Evolutionary conservation across 1,140 invertebrate species (phyloP).

Genomic region (Anthonomus grandis): DNA sequence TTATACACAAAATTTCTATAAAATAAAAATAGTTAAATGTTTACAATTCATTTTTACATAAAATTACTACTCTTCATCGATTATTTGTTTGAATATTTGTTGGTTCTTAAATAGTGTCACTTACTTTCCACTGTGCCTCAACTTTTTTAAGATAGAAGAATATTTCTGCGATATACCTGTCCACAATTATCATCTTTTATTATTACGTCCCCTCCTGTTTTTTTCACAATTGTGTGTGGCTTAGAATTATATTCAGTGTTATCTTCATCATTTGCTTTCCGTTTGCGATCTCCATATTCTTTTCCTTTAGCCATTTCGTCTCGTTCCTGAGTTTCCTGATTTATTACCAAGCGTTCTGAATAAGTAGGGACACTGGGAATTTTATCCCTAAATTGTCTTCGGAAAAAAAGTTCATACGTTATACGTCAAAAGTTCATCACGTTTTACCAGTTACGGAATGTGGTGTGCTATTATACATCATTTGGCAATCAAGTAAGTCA

Average conservation of each 20-base stretch:
- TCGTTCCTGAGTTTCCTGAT: neutral
- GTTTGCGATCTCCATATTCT: neutral
- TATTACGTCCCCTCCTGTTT: neutral
- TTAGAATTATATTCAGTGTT: constrained; percentile 9
- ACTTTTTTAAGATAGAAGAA: constrained; percentile 9
- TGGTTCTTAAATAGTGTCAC: neutral
- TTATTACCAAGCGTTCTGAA: neutral
- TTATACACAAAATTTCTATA: no score
- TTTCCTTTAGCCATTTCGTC: neutral
- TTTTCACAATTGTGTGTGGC: constrained; percentile 1
- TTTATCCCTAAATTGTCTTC: constrained; percentile 12
- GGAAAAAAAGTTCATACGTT: constrained; percentile 30
- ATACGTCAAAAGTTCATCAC: no score
- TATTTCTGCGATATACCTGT: constrained; percentile 2
- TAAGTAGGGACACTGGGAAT: no score
- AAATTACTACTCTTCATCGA: no score
- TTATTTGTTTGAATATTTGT: neutral
- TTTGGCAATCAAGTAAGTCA: constrained; percentile 32
- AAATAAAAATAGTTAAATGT: no score
- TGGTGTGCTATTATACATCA: constrained; percentile 44
- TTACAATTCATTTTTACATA: no score
- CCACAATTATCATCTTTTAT: constrained; percentile 4
- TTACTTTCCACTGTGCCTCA: constrained; percentile 8
- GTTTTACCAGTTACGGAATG: constrained; percentile 43
- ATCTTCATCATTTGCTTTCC: neutral